Percentiles rank a stretch among this genome's conserved stretches.
Evolutionary conservation across 2,113 vertebrate species (phyloP).

Genomic region (Sterna hirundo): DNA sequence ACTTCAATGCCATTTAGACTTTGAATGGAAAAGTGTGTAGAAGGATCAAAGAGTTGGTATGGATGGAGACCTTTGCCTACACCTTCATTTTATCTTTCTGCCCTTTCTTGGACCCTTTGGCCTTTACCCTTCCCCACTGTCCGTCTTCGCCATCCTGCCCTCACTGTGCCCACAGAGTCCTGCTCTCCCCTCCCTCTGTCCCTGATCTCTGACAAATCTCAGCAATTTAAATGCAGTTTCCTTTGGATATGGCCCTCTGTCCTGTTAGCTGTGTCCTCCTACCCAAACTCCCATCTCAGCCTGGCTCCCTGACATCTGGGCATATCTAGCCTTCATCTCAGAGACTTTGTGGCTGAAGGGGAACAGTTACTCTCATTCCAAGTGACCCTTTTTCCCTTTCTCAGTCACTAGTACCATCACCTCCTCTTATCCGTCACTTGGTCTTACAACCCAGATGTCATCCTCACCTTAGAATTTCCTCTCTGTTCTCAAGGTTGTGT

Average conservation of each 20-base stretch:
- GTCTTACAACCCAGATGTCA: not conserved
- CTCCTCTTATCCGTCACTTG: not conserved
- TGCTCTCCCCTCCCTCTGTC: not conserved
- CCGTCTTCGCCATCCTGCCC: not conserved
- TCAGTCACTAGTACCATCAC: not conserved
- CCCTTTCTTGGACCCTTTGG: not conserved
- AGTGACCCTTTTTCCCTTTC: not conserved
- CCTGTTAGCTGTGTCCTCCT: not conserved
- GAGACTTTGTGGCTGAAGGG: fast-evolving
- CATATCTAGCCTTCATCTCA: not conserved
- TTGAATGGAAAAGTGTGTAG: not conserved
- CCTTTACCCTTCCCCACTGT: not conserved
- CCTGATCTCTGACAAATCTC: not conserved
- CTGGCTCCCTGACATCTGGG: not conserved
- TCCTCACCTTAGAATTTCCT: not conserved
- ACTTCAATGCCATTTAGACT: not conserved
- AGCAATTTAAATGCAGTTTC: not conserved
- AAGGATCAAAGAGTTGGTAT: not conserved
- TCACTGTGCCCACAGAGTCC: not conserved
- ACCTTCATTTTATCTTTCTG: not conserved
- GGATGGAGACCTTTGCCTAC: not conserved
- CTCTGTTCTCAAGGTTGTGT: not conserved
- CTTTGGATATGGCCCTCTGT: not conserved
- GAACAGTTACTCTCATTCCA: not conserved
- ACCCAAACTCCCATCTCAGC: not conserved